Conservation (phyloP, 2,797 vertebrate species). For the Helostoma temminkii region DNA sequence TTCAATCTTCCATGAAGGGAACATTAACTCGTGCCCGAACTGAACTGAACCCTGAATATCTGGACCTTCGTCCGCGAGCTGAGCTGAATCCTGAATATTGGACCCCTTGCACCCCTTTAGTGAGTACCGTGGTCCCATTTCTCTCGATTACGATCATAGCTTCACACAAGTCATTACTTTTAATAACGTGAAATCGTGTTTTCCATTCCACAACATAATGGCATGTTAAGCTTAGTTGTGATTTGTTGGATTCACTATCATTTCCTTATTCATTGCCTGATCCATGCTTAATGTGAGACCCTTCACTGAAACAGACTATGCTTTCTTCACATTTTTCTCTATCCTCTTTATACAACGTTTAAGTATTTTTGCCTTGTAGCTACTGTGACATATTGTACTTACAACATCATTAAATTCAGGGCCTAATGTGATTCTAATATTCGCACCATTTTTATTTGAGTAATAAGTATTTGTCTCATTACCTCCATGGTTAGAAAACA, state of each 20-base stretch:
- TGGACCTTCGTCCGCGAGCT: slow-evolving; percentile 87
- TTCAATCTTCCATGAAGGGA: slow-evolving; percentile 82
- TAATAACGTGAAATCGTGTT: slow-evolving; percentile 38
- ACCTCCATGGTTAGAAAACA: slow-evolving; percentile 77
- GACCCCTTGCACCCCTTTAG: slow-evolving; percentile 89
- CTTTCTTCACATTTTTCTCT: slow-evolving; percentile 26
- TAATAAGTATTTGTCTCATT: slow-evolving; percentile 82
- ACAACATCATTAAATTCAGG: slow-evolving; percentile 75
- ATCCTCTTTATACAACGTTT: slow-evolving; percentile 35
- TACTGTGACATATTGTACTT: slow-evolving; percentile 71
- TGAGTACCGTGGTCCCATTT: slow-evolving; percentile 81
- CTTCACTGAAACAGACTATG: slow-evolving; percentile 15
- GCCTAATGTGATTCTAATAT: slow-evolving; percentile 75
- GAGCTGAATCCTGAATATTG: slow-evolving; percentile 89
- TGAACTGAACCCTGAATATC: slow-evolving; percentile 89
- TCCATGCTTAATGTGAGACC: slow-evolving; percentile 32
- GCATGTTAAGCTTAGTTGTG: slow-evolving; percentile 33
- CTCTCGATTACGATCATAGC: slow-evolving; percentile 55
- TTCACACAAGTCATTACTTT: slow-evolving; percentile 57
- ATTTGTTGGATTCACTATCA: slow-evolving; percentile 30
- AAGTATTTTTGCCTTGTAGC: slow-evolving; percentile 58
- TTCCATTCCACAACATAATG: slow-evolving; percentile 24
- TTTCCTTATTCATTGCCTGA: slow-evolving; percentile 49
- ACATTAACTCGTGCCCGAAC: slow-evolving; percentile 87
- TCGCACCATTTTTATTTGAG: slow-evolving; percentile 79